Base-by-base conservation (phyloP, 1,140 invertebrate genomes). In the Papilio polyxenes region DNA sequence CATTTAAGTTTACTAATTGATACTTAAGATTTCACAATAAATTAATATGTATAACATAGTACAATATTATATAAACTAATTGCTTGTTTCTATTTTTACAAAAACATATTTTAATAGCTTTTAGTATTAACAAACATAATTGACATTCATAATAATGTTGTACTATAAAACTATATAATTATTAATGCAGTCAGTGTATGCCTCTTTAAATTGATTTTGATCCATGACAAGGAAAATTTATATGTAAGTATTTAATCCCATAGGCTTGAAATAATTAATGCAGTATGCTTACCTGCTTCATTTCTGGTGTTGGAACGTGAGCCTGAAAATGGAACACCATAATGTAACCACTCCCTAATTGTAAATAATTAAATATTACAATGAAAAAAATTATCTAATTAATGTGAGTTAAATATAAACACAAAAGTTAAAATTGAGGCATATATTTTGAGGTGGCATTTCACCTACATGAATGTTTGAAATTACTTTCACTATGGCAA, bases 251-350 rank as follows among this genome's bases (percentile, higher is more conserved):
- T 4, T 37, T 72, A 7, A 37, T 37, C 6, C 3, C 13, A 8
- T 37, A 23, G 20, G 13, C 11, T 72, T 40, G 11, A 31, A 65
- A 65, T 13, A 72, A 17, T 15, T 72, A 72, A 7, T 72, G 65
- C 2, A 37, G n/a, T 72, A 84, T 75, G 85, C 76, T 89, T 94
- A 95, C 94, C 94, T 95, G 94, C 91, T 95, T 95, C 94, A 95
- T 95, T 91, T 95, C 94, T 88, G 93, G 93, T 87, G 94, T 85
- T 81, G 94, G 87, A 87, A 94, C 89, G 91, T 95, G 94, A 87
- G 91, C 94, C 94, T 95, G 94, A 82, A 95, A 95, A 87, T 81
- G 80, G 90, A 84, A 89, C 84, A 85, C n/a, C 80, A 72, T 78
- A 31, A 4, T 82, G 44, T 82, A 80, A 82, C 72, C 51, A 65